phyloP scores from a whole-genome alignment of 2,797 vertebrate genomes.

The Mormyrus proboscirostris region DNA sequence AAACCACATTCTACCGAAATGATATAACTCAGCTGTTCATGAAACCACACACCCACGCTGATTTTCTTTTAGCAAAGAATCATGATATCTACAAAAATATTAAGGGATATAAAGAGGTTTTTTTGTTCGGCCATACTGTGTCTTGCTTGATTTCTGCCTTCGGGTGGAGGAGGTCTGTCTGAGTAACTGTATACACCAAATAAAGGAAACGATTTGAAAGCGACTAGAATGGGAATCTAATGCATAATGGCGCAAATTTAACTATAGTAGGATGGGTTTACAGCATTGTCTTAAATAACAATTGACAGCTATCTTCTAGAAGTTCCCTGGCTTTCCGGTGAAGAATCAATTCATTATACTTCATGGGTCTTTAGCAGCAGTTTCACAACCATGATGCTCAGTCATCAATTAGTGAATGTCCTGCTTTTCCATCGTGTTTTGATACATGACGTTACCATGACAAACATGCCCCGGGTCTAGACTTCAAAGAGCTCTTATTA shows the following conservation, averaged over 20 bases:
- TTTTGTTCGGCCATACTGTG: slow-evolving; percentile 69
- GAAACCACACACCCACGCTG: slow-evolving; percentile 42
- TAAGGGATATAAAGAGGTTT: slow-evolving; percentile 59
- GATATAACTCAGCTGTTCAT: slow-evolving; percentile 35
- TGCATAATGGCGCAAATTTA: slow-evolving; percentile 72
- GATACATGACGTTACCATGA: slow-evolving; percentile 64
- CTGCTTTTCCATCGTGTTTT: slow-evolving; percentile 59
- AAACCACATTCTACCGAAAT: slow-evolving; percentile 13
- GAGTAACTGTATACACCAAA: slow-evolving; percentile 77
- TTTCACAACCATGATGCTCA: slow-evolving; percentile 63
- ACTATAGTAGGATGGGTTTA: slow-evolving; percentile 73
- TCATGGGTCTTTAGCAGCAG: slow-evolving; percentile 58
- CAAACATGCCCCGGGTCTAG: slow-evolving; percentile 57
- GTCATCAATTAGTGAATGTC: slow-evolving; percentile 73
- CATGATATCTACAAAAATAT: slow-evolving; percentile 47
- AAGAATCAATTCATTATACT: slow-evolving; percentile 65
- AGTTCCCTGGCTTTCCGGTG: slow-evolving; percentile 62
- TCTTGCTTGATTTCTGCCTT: slow-evolving; percentile 69
- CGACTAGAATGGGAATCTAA: slow-evolving; percentile 61
- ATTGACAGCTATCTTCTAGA: slow-evolving; percentile 41
- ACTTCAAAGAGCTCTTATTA: slow-evolving; percentile 71
- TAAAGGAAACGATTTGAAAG: slow-evolving; percentile 73
- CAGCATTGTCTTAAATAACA: slow-evolving; percentile 59
- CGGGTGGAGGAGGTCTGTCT: slow-evolving; percentile 62
- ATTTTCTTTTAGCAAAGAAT: slow-evolving; percentile 42